These are phyloP conservation scores for Apodemia mormo DNA, from an alignment of 2,888 invertebrate genomes.

Conservation along the genomic window DNA sequence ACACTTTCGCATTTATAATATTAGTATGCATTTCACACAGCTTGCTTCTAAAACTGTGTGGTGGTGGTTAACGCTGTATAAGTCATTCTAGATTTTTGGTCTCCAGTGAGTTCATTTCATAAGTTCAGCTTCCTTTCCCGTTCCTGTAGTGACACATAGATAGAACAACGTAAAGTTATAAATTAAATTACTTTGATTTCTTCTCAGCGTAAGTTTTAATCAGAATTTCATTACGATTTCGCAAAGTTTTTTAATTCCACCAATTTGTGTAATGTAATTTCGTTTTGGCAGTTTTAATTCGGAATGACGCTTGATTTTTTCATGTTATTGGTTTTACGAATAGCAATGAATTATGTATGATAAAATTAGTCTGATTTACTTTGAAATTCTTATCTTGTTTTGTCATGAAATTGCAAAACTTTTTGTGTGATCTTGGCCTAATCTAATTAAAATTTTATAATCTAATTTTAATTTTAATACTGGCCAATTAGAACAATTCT, in stretches of 20 bases:
- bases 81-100: no score
- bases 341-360: conserved; percentile 5
- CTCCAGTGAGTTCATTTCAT: no score
- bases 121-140: not conserved
- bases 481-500: no score
- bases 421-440: no score
- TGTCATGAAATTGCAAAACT: no score
- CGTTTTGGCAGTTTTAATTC: not conserved
- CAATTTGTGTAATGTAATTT: not conserved
- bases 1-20: no score
- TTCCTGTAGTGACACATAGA: not conserved
- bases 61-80: no score
- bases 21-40: no score
- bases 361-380: not conserved
- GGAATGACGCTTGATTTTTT: not conserved
- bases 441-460: no score
- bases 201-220: conserved; percentile 1
- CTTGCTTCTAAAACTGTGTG: no score
- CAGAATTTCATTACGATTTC: conserved; percentile 2
- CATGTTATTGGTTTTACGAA: not conserved
- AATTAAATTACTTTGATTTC: not conserved
- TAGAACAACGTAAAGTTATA: not conserved
- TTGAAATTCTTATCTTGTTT: no score
- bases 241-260: conserved; percentile 2
- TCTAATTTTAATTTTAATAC: no score